Conservation (phyloP, 2,888 invertebrate genomes). For the Lepidocyrtoides sp. region DNA sequence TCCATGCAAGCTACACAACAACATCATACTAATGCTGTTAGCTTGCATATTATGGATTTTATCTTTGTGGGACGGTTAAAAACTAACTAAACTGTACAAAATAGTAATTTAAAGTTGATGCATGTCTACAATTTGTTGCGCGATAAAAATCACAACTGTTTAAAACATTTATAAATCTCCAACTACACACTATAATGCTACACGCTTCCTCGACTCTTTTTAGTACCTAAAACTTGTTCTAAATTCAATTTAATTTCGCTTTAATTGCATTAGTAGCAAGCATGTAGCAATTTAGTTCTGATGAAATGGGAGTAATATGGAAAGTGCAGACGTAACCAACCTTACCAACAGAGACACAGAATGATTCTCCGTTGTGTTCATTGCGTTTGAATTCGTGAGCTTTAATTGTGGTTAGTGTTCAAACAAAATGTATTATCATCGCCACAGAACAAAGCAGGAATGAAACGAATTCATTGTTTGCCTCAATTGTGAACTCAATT, state of each 20-base stretch:
- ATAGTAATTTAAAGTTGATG: slow-evolving; percentile 44
- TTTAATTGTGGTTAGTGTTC: slow-evolving; percentile 39
- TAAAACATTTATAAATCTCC: not conserved
- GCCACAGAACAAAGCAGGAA: not conserved
- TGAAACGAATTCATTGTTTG: not conserved
- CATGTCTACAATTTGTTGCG: slow-evolving; percentile 30
- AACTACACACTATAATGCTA: not conserved
- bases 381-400: not conserved
- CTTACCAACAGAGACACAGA: not conserved
- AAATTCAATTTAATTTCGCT: slow-evolving; percentile 1
- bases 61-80: too few species aligned
- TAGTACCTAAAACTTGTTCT: not conserved
- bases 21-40: too few species aligned
- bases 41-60: not conserved
- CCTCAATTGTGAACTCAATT: not conserved
- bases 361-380: not conserved
- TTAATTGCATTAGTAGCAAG: slow-evolving; percentile 4
- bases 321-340: not conserved
- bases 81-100: slow-evolving; percentile 10
- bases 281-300: not conserved
- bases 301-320: not conserved
- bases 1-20: not conserved
- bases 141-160: slow-evolving; percentile 39
- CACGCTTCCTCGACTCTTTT: not conserved
- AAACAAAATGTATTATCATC: slow-evolving; percentile 17